Conservation (phyloP, 2,797 vertebrate species). For the Acanthiza pusilla region DNA sequence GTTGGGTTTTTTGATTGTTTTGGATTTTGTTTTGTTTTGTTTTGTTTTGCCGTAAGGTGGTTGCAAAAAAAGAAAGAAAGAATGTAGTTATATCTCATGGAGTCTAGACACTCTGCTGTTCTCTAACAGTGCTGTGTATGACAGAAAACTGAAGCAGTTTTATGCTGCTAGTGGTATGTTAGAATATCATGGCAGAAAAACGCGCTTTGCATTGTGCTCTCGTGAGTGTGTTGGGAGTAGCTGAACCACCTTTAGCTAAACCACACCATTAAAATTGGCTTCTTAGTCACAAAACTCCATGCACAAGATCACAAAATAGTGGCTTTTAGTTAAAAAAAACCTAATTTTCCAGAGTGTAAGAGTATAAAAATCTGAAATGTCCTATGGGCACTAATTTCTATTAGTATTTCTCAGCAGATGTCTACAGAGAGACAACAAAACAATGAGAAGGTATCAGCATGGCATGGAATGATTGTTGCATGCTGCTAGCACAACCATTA, state of each 20-base stretch:
- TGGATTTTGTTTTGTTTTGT: neutral
- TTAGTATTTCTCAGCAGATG: neutral
- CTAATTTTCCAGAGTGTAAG: neutral
- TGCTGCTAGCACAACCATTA: neutral
- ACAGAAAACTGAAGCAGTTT: neutral
- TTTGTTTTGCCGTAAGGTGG: neutral
- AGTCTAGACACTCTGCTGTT: neutral
- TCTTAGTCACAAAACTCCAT: neutral
- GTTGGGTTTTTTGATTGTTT: neutral
- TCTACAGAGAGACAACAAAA: neutral
- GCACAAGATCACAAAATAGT: neutral
- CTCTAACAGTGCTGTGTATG: neutral
- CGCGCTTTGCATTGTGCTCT: neutral
- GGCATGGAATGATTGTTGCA: neutral
- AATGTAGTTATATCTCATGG: neutral
- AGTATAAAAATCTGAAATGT: neutral
- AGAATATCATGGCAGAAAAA: neutral
- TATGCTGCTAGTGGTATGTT: neutral
- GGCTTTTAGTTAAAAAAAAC: neutral
- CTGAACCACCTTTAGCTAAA: neutral
- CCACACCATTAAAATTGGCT: neutral
- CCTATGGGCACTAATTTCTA: neutral
- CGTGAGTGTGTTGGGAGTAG: neutral
- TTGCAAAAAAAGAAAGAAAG: neutral
- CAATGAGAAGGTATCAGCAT: neutral